Conservation (phyloP, 2,113 vertebrate genomes). For the Gymnogyps californianus region DNA sequence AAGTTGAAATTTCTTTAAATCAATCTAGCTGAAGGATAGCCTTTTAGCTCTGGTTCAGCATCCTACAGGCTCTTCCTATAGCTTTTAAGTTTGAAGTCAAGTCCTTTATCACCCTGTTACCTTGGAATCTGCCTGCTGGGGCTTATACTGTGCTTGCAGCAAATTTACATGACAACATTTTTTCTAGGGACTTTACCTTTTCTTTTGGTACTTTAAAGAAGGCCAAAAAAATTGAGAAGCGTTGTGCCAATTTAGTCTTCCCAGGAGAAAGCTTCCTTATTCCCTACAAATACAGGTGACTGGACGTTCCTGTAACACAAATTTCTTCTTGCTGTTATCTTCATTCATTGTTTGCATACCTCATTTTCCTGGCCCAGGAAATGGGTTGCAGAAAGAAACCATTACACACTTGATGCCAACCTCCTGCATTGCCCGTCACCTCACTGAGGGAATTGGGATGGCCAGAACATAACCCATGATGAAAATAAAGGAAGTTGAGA, state of each 20-base stretch:
- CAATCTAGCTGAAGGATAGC: neutral
- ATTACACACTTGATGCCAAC: neutral
- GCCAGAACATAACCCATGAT: neutral
- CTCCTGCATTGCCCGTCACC: neutral
- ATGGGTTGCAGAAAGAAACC: neutral
- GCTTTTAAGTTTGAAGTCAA: neutral
- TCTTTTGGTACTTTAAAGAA: neutral
- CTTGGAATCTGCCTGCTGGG: neutral
- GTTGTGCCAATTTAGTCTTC: neutral
- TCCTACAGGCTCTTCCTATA: neutral
- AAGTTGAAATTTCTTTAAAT: neutral
- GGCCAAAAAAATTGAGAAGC: neutral
- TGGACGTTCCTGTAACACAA: neutral
- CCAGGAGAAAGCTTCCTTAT: neutral
- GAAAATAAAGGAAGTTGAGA: neutral
- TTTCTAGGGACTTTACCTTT: neutral
- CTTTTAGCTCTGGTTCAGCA: neutral
- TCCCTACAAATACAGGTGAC: neutral
- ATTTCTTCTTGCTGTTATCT: neutral
- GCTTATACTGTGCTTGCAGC: neutral
- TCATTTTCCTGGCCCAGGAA: neutral
- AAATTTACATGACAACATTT: neutral
- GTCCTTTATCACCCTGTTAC: neutral
- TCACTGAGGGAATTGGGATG: neutral
- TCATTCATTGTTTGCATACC: neutral